Conservation (phyloP, 2,113 vertebrate species). For the Pterophyllum scalare region DNA sequence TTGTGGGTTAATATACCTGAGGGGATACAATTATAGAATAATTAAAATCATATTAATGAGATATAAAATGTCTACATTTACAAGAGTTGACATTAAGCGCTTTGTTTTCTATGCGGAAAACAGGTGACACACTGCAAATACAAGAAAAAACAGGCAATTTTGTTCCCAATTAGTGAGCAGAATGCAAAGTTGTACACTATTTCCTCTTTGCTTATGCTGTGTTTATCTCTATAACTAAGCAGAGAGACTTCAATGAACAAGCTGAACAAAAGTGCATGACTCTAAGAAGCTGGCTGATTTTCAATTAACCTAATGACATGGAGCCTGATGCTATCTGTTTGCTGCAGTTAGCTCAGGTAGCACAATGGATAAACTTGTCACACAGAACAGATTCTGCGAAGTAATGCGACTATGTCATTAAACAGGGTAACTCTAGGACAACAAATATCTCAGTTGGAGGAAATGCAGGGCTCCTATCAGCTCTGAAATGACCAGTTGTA, state of each 20-base stretch:
- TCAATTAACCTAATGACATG: slow-evolving; percentile 57
- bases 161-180: slow-evolving; percentile 29
- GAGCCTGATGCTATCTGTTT: slow-evolving; percentile 27
- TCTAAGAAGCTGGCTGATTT: slow-evolving; percentile 45
- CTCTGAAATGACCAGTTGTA: slow-evolving; percentile 28
- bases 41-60: slow-evolving; percentile 41
- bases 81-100: background rate
- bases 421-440: background rate
- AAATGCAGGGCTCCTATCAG: slow-evolving; percentile 12
- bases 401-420: background rate
- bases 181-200: background rate
- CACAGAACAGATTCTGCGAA: background rate
- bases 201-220: background rate
- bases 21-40: slow-evolving; percentile 52
- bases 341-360: slow-evolving; percentile 18
- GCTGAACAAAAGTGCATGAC: slow-evolving; percentile 21
- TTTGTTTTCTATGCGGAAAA: slow-evolving; percentile 5
- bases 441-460: slow-evolving; percentile 24
- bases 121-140: background rate
- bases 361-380: background rate
- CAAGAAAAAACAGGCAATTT: slow-evolving; percentile 9
- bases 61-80: slow-evolving; percentile 17
- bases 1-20: slow-evolving; percentile 34
- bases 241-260: slow-evolving; percentile 30
- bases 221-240: slow-evolving; percentile 42